Evolutionary conservation across 2,113 vertebrate genomes (phyloP), one percentile per base, ranked within the genome.

Genomic region (Alligator mississippiensis): DNA sequence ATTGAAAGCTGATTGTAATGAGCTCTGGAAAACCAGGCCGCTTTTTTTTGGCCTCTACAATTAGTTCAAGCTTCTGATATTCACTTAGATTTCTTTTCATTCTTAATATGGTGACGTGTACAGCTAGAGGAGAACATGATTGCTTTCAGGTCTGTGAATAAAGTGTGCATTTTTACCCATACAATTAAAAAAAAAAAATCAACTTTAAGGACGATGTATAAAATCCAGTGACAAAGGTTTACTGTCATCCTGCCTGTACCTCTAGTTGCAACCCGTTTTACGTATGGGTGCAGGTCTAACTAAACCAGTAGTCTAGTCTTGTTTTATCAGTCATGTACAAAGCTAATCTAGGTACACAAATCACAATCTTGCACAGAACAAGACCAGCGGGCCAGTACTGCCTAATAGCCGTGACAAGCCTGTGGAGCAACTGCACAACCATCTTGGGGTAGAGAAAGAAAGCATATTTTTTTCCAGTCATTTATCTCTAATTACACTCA

Each of bases 401-500:
- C 70, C 70, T 13, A 74, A 22, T 38, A 16, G 34, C 38, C 17
- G 4, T 27, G 30, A 25, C 34, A 47, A 57, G 28, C 14, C 68
- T 3, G 17, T 59, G 77, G 75, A 82, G 64, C 0, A 79, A 61
- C 1, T 82, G 87, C 87, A 75, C 34, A 81, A n/a, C 64, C n/a
- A 11, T 77, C 47, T 47, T 25, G 60, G 68, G 30, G 68, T 34
- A 30, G 34, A 38, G 15, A 18, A 22, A 74, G 70, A 74, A 11
- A 47, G 47, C 24, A 74, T 13, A 47, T 61, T 38, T 14, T 38
- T 47, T 47, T 9, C 47, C 2, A 84, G 88, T 89, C 87, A 87
- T 84, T 64, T 84, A 78, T 89, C 85, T 88, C 47, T 47, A 75
- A 64, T 72, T 88, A 83, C 24, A 21, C 3, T 89, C 88, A 94